phyloP scores from a whole-genome alignment of 1,140 invertebrate species.

The Reticulitermes speratus region DNA sequence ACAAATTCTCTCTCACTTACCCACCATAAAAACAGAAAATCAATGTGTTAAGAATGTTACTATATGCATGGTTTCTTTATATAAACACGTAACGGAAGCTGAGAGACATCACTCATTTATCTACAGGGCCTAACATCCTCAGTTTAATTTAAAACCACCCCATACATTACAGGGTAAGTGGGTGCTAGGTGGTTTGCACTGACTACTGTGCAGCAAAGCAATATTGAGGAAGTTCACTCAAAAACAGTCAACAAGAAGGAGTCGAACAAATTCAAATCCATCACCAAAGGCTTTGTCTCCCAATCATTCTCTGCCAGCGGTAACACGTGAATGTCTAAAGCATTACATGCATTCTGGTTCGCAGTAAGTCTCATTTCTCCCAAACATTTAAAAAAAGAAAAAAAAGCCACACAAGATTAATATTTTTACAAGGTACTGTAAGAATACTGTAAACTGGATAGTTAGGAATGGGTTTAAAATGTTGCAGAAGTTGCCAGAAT shows the following conservation, averaged over 20 bases:
- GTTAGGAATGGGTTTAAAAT: slow-evolving; percentile 31
- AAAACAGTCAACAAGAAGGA: slow-evolving; percentile 35
- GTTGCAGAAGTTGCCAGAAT: slow-evolving; percentile 40
- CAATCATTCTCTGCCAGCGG: slow-evolving; percentile 34
- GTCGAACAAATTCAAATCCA: slow-evolving; percentile 38
- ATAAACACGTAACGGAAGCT: too few relatives aligned
- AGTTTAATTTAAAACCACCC: neutral
- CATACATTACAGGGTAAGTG: neutral
- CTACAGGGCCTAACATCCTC: neutral
- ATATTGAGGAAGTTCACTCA: slow-evolving; percentile 22
- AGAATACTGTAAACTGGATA: slow-evolving; percentile 31
- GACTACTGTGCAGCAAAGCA: slow-evolving; percentile 36
- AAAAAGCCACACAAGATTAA: neutral
- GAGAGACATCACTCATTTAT: too few relatives aligned
- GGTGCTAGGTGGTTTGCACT: slow-evolving; percentile 24
- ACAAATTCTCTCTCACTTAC: neutral
- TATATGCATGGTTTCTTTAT: too few relatives aligned
- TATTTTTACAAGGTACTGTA: slow-evolving; percentile 28
- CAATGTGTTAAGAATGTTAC: neutral
- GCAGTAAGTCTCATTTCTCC: slow-evolving; percentile 21
- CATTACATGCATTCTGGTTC: slow-evolving; percentile 38
- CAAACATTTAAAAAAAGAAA: slow-evolving; percentile 11
- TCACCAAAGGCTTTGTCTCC: slow-evolving; percentile 35
- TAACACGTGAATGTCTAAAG: slow-evolving; percentile 41
- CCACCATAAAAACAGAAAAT: neutral